Conservation (phyloP, 2,113 vertebrate species). For the Pimephales promelas region DNA sequence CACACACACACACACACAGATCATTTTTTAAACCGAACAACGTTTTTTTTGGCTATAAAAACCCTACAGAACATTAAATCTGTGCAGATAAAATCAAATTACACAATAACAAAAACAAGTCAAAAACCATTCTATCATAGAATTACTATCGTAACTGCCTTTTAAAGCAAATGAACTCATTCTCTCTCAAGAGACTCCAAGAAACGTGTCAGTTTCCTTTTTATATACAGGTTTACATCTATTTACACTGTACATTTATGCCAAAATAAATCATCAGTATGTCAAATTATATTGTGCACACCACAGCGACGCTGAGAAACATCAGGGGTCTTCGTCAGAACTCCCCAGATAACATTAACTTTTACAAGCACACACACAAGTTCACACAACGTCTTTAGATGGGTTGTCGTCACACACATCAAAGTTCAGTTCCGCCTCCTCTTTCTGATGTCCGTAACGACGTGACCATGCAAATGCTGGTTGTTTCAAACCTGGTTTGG, state of each 20-base stretch:
- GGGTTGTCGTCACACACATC: not conserved
- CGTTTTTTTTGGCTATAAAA: not conserved
- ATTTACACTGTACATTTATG: conserved; percentile 80
- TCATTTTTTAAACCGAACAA: not conserved
- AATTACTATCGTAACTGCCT: not conserved
- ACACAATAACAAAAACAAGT: conserved; percentile 21
- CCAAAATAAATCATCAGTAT: conserved; percentile 71
- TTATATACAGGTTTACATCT: conserved; percentile 79
- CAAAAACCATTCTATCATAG: not conserved
- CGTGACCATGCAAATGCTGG: conserved; percentile 29
- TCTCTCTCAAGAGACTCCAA: conserved; percentile 56
- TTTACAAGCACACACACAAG: conserved; percentile 61
- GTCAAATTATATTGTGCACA: conserved; percentile 76
- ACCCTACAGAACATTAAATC: conserved; percentile 11
- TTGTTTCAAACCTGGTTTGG: conserved; percentile 40
- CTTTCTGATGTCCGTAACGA: not conserved
- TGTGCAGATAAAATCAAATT: not conserved
- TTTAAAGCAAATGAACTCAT: not conserved
- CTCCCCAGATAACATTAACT: conserved; percentile 67
- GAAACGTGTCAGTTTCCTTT: conserved; percentile 66
- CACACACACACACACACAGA: conserved; percentile 4
- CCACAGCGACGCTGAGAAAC: conserved; percentile 65
- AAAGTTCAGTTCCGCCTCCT: not conserved
- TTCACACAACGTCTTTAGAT: conserved; percentile 67
- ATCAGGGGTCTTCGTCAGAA: conserved; percentile 61